These are phyloP conservation scores for Melanargia galathea DNA, from an alignment of 2,888 invertebrate genomes.

Conservation along the genomic window DNA sequence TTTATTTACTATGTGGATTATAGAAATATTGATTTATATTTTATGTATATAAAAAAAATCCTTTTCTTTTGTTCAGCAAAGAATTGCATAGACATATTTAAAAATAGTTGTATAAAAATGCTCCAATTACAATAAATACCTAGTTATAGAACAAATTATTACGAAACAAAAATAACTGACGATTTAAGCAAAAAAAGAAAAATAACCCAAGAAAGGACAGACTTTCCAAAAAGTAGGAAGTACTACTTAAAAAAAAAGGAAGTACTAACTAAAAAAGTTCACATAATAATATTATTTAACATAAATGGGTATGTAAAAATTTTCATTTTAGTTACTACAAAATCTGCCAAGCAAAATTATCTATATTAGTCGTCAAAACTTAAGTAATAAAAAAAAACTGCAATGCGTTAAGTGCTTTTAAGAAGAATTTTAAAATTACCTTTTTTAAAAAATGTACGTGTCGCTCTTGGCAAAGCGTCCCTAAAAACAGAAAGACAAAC, in stretches of 20 bases:
- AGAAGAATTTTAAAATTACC: constrained; percentile 68
- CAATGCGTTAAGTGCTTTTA: constrained; percentile 43
- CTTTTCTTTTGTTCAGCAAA: constrained; percentile 26
- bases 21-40: no score
- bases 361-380: not conserved
- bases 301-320: not conserved
- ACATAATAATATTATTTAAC: no score
- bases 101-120: not conserved
- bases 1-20: no score
- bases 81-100: constrained; percentile 47
- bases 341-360: not conserved
- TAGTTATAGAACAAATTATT: no score
- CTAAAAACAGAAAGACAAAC: constrained; percentile 85
- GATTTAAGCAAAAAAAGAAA: no score
- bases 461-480: constrained; percentile 90
- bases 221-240: no score
- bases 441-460: constrained; percentile 92
- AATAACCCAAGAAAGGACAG: no score
- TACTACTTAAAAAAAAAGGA: no score
- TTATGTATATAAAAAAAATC: not conserved
- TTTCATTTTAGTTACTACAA: not conserved
- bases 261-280: no score
- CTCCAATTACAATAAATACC: no score
- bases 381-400: constrained; percentile 28
- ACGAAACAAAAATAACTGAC: no score